phyloP scores from a whole-genome alignment of 2,888 invertebrate species.

The Cybosia mesomella region DNA sequence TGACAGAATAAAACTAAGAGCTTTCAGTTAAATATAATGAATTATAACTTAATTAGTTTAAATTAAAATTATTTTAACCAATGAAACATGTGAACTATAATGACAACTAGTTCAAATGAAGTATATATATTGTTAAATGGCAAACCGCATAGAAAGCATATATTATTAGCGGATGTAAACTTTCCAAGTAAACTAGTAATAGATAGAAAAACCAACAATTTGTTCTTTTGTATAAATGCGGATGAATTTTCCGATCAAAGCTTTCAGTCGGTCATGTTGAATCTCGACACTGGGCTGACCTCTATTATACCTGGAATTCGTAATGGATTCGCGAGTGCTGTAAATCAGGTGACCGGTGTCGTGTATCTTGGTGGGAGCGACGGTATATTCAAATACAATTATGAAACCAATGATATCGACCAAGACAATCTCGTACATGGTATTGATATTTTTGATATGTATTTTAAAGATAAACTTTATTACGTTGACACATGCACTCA shows the following conservation, averaged over 20 bases:
- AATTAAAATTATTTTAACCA: background rate
- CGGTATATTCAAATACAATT: slow-evolving; percentile 70
- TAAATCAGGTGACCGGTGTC: slow-evolving; percentile 61
- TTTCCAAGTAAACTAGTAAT: slow-evolving; percentile 69
- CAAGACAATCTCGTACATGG: slow-evolving; percentile 57
- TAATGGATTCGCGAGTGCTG: slow-evolving; percentile 72
- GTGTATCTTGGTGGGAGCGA: slow-evolving; percentile 72
- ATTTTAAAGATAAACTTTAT: slow-evolving; percentile 62
- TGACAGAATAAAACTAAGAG: background rate
- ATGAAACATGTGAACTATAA: slow-evolving; percentile 22
- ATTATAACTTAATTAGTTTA: no score
- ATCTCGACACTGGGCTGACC: slow-evolving; percentile 57
- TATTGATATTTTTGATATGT: slow-evolving; percentile 72
- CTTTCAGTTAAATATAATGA: background rate
- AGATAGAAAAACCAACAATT: slow-evolving; percentile 59
- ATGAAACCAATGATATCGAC: slow-evolving; percentile 55
- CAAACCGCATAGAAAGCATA: slow-evolving; percentile 53
- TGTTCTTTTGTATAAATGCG: slow-evolving; percentile 73
- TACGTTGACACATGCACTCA: slow-evolving; percentile 69
- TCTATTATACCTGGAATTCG: slow-evolving; percentile 65
- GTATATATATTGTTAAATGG: slow-evolving; percentile 47
- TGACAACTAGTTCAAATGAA: slow-evolving; percentile 36
- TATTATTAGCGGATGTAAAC: slow-evolving; percentile 69
- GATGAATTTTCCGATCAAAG: slow-evolving; percentile 74
- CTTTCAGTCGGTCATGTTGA: slow-evolving; percentile 68